These are phyloP conservation scores for Rhipidura dahli DNA, from an alignment of 2,113 vertebrate genomes.

Conservation along the genomic window DNA sequence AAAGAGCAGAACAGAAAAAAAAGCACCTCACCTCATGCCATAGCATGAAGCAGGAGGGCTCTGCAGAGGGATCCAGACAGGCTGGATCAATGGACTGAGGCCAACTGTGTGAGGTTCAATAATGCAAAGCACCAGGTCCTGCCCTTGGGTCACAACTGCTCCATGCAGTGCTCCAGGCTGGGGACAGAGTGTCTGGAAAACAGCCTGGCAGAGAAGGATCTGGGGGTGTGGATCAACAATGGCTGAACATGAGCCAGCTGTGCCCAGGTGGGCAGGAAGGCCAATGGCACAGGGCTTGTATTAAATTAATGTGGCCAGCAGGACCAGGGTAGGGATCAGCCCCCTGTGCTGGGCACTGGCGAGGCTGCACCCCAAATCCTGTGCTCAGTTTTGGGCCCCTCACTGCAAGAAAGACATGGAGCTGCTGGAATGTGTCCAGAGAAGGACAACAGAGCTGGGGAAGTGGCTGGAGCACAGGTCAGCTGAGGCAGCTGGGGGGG, in stretches of 20 bases:
- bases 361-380: not conserved
- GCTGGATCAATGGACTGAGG: not conserved
- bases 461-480: not conserved
- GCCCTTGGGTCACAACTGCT: not conserved
- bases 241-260: not conserved
- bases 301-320: not conserved
- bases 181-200: not conserved
- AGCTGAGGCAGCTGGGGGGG: not conserved
- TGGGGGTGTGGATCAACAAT: not conserved
- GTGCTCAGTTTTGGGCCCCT: not conserved
- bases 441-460: not conserved
- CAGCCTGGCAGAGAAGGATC: not conserved
- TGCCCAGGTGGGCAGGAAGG: not conserved
- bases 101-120: not conserved
- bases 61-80: not conserved
- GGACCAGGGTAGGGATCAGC: not conserved
- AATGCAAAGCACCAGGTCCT: not conserved
- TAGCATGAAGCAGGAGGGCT: not conserved
- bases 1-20: not conserved
- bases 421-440: accelerated
- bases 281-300: not conserved
- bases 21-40: not conserved
- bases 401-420: not conserved
- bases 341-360: not conserved
- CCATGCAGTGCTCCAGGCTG: not conserved